Conservation (phyloP, 2,797 vertebrate species). For the Lates japonicus region DNA sequence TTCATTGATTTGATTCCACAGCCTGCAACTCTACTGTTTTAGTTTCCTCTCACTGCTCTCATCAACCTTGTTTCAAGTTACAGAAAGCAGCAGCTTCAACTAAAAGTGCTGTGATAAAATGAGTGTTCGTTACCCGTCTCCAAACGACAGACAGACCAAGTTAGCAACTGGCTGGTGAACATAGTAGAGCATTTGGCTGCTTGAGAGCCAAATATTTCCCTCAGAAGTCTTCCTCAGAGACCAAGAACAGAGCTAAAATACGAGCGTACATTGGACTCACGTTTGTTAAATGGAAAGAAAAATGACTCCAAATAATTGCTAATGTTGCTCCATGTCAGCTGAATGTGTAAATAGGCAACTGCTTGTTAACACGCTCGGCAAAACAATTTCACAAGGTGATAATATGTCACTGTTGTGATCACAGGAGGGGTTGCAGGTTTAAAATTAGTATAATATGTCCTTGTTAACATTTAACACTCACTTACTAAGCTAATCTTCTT, state of each 20-base stretch:
- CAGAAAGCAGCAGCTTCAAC: background rate
- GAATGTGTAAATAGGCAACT: background rate
- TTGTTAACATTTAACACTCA: background rate
- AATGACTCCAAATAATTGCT: background rate
- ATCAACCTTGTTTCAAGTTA: background rate
- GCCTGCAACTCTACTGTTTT: background rate
- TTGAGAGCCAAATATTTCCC: background rate
- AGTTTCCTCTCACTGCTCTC: background rate
- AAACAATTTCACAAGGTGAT: too few relatives aligned
- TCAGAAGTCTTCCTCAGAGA: background rate
- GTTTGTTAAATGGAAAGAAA: background rate
- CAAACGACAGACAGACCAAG: background rate
- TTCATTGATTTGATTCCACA: background rate
- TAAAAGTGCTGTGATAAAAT: background rate
- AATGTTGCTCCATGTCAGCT: too few relatives aligned
- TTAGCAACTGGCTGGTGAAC: slow-evolving; percentile 2
- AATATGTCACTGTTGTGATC: background rate
- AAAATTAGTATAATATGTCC: background rate
- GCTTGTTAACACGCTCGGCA: background rate
- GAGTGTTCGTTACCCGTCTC: background rate
- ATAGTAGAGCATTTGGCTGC: background rate
- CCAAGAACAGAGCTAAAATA: background rate
- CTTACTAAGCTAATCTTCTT: background rate
- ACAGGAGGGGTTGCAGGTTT: background rate
- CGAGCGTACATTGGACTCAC: background rate